Evolutionary conservation across 1,140 invertebrate species (phyloP).

Genomic region (Macrobrachium nipponense): DNA sequence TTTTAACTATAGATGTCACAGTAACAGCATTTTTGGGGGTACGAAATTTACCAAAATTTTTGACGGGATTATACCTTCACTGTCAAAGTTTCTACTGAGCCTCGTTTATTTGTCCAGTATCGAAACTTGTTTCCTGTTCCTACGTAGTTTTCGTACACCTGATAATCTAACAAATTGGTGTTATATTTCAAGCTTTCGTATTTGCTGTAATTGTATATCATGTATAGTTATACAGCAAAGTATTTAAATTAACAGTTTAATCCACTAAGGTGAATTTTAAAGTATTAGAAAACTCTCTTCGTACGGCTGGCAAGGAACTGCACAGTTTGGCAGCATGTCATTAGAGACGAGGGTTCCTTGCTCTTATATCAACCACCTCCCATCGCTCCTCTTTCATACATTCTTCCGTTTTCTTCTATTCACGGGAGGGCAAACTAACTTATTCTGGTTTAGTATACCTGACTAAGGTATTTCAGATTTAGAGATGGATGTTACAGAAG

Average conservation of each 20-base stretch:
- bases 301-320: not conserved
- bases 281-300: not conserved
- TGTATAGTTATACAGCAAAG: not conserved
- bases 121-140: constrained; percentile 42
- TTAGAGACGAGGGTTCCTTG: constrained; percentile 13
- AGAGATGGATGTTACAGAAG: too few species aligned
- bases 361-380: not conserved
- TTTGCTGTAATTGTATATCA: not conserved
- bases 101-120: constrained; percentile 41
- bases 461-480: too few species aligned
- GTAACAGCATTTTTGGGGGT: not conserved
- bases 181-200: not conserved
- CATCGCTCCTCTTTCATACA: not conserved
- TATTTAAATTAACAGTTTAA: too few species aligned
- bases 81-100: constrained; percentile 31
- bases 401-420: too few species aligned
- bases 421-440: too few species aligned
- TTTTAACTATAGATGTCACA: not conserved
- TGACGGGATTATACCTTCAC: not conserved
- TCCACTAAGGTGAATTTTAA: not conserved
- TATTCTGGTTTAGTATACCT: too few species aligned
- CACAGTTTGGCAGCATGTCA: not conserved
- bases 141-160: constrained; percentile 10
- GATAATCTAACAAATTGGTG: not conserved
- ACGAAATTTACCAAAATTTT: not conserved